These are phyloP conservation scores for Sitta europaea DNA, from an alignment of 2,113 vertebrate species.

Conservation along the genomic window DNA sequence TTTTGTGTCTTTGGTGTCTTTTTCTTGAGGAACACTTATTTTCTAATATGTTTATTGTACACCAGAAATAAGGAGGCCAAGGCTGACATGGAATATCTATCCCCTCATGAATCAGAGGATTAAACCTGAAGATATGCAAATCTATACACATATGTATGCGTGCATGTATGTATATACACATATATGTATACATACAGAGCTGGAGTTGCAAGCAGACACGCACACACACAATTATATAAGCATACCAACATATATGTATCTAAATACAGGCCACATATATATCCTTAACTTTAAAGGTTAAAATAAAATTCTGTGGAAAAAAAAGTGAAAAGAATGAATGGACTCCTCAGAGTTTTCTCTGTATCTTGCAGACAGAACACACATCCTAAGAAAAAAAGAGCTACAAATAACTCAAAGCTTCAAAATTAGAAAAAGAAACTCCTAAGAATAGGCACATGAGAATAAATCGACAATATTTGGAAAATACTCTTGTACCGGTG, in stretches of 20 bases:
- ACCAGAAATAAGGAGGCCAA: neutral
- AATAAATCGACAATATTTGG: neutral
- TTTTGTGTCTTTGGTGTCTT: neutral
- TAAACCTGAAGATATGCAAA: neutral
- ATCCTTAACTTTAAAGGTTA: neutral
- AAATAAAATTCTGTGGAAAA: neutral
- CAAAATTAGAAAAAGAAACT: neutral
- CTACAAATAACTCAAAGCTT: neutral
- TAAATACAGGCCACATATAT: neutral
- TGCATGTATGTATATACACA: neutral
- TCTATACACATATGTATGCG: neutral
- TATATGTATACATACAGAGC: accelerated
- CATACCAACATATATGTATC: neutral
- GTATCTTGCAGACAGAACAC: neutral
- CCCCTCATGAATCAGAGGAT: neutral
- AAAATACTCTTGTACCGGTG: neutral
- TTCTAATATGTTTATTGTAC: neutral
- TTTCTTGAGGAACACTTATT: neutral
- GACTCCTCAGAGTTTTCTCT: neutral
- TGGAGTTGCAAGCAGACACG: too few relatives aligned
- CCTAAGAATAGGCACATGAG: neutral
- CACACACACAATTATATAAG: neutral
- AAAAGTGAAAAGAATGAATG: neutral
- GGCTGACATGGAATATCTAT: neutral
- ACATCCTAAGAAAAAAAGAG: neutral